phyloP scores from a whole-genome alignment of 2,797 vertebrate genomes.

The Ibycter americanus region DNA sequence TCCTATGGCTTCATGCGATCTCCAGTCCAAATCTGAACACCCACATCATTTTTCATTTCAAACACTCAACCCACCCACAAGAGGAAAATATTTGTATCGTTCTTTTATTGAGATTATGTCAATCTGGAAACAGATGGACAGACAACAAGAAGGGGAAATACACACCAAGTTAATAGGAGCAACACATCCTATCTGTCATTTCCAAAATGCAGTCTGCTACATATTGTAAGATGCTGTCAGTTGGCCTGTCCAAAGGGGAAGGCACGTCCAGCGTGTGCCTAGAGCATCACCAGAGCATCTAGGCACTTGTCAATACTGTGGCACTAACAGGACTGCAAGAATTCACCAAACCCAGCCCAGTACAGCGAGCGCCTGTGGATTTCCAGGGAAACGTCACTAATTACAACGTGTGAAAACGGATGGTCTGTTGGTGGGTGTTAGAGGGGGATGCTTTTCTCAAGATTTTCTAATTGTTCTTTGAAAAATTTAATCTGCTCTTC shows the following conservation, averaged over 20 bases:
- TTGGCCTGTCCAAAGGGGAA: background rate
- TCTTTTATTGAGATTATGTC: slow-evolving; percentile 52
- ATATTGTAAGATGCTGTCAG: background rate
- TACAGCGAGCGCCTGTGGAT: background rate
- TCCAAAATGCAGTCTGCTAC: background rate
- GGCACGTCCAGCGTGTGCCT: background rate
- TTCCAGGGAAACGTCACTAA: background rate
- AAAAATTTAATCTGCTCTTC: slow-evolving; percentile 87
- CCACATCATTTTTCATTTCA: background rate
- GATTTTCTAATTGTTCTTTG: slow-evolving; percentile 87
- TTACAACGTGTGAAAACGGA: background rate
- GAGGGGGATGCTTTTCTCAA: slow-evolving; percentile 73
- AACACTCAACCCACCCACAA: background rate
- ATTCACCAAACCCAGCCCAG: background rate
- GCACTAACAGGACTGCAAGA: background rate
- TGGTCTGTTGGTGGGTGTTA: background rate
- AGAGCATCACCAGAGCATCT: background rate
- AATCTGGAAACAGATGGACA: slow-evolving; percentile 38
- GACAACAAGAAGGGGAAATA: background rate
- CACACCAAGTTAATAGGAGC: background rate
- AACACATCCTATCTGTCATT: background rate
- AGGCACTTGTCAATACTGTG: background rate
- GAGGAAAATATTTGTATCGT: background rate
- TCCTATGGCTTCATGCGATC: background rate
- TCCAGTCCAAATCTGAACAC: background rate